phyloP scores from a whole-genome alignment of 2,888 invertebrate genomes.

The Aphodius granarius region DNA sequence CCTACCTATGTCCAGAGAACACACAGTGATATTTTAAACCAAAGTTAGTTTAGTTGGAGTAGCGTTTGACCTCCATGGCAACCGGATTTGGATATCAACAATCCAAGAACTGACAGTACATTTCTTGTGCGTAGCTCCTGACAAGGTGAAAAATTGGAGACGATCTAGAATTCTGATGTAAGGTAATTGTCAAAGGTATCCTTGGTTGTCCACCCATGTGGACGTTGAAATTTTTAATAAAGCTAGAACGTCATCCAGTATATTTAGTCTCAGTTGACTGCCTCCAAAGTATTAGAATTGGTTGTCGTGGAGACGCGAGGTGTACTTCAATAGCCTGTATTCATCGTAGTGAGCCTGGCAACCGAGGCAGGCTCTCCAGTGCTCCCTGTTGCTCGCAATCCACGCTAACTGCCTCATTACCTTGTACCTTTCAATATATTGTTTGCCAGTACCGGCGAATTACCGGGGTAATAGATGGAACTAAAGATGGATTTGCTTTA shows the following conservation, averaged over 20 bases:
- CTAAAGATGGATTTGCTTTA: too few species aligned
- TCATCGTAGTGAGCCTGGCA: neutral
- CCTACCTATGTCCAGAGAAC: neutral
- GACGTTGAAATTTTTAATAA: conserved; percentile 1
- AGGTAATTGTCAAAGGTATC: neutral
- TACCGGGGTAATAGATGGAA: neutral
- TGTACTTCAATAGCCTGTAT: neutral
- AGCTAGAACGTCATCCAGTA: conserved; percentile 7
- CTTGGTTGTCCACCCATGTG: neutral
- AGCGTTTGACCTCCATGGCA: too few species aligned
- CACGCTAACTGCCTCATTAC: neutral
- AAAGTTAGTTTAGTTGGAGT: too few species aligned
- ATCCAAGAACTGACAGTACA: too few species aligned
- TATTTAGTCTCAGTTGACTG: conserved; percentile 19
- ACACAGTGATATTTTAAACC: neutral
- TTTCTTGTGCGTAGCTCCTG: too few species aligned
- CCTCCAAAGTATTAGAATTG: conserved; percentile 21
- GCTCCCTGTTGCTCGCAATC: neutral
- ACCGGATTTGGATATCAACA: too few species aligned
- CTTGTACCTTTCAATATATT: neutral
- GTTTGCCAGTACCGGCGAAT: neutral
- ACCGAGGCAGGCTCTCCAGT: neutral
- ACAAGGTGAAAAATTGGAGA: neutral
- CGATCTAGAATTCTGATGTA: neutral
- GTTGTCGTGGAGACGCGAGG: conserved; percentile 18